Conservation (phyloP, 2,797 vertebrate species). For the Poeciliopsis turneri region DNA sequence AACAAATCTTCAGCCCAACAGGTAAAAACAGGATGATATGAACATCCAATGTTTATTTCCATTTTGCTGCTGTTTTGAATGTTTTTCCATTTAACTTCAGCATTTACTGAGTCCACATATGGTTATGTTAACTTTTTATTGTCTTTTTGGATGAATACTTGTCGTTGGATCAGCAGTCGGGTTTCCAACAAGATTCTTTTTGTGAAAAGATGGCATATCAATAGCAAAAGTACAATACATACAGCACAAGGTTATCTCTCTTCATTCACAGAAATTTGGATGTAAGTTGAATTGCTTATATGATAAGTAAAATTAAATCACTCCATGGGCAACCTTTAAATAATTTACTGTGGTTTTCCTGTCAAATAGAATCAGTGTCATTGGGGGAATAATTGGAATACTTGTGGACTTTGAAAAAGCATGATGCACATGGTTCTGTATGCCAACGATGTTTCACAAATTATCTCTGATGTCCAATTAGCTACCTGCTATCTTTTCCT, state of each 20-base stretch:
- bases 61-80: slow-evolving; percentile 1
- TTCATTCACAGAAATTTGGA: slow-evolving; percentile 3
- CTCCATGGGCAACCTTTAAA: slow-evolving; percentile 8
- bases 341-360: slow-evolving; percentile 35
- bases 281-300: slow-evolving; percentile 12
- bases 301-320: slow-evolving; percentile 20
- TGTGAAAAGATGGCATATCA: slow-evolving; percentile 10
- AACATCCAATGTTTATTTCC: not conserved
- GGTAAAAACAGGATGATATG: not conserved
- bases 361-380: slow-evolving; percentile 32
- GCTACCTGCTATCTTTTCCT: slow-evolving; percentile 41
- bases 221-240: not conserved
- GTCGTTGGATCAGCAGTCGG: not conserved
- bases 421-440: slow-evolving; percentile 15
- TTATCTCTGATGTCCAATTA: slow-evolving; percentile 56
- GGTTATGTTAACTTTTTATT: not conserved
- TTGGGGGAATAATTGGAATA: slow-evolving; percentile 27
- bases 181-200: not conserved
- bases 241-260: slow-evolving; percentile 1
- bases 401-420: slow-evolving; percentile 22
- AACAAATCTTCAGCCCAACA: not conserved
- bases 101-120: not conserved
- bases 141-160: not conserved
- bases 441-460: slow-evolving; percentile 35
- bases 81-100: not conserved